Evolutionary conservation across 2,797 vertebrate genomes (phyloP).

Genomic region (Acanthurus leucopareius): DNA sequence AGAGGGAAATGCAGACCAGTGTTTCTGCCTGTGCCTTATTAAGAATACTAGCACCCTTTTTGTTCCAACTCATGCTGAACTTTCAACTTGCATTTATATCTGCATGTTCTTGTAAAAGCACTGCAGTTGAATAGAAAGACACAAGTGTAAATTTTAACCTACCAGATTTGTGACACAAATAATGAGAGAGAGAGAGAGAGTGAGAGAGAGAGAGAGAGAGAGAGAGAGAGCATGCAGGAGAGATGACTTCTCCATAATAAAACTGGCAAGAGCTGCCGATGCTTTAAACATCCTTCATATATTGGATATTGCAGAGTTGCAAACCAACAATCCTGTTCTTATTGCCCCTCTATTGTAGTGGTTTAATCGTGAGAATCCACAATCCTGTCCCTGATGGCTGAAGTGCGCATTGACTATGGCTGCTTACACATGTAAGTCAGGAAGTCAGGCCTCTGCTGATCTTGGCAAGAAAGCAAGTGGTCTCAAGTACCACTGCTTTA

Average conservation of each 20-base stretch:
- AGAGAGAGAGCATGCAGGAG: no score
- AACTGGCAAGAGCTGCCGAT: conserved; percentile 1
- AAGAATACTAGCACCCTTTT: no score
- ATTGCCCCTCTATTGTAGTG: conserved; percentile 28
- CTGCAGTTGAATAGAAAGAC: no score
- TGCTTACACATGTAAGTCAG: conserved; percentile 45
- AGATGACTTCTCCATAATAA: no score
- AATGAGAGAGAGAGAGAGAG: neutral
- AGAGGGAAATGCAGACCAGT: no score
- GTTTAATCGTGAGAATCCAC: conserved; percentile 37
- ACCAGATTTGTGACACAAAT: no score
- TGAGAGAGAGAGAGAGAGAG: neutral
- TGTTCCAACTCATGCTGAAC: no score
- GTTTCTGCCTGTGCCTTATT: no score
- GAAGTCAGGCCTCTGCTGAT: conserved; percentile 23
- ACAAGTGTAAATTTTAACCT: no score
- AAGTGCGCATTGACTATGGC: conserved; percentile 16
- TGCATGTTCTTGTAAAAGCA: no score
- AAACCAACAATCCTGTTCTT: conserved; percentile 20
- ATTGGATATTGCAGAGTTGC: conserved; percentile 37
- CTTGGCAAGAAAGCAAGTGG: conserved; percentile 27
- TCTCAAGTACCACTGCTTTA: conserved; percentile 3
- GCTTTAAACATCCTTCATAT: conserved; percentile 12
- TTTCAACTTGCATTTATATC: no score
- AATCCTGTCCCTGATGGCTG: conserved; percentile 20